Evolutionary conservation across 2,888 invertebrate species (phyloP).

Genomic region (Muscina levida): DNA sequence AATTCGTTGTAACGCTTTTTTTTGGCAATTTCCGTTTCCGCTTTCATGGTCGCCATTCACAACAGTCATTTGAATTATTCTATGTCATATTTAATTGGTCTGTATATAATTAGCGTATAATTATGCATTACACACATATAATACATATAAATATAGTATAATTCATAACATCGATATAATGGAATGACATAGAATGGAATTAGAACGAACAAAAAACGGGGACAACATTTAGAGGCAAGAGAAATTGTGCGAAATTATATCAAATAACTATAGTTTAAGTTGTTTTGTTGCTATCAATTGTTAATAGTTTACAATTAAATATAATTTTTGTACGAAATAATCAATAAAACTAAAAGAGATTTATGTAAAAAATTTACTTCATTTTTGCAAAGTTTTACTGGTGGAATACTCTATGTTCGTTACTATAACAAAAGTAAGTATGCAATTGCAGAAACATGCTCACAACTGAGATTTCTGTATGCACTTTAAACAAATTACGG

Average conservation of each 20-base stretch:
- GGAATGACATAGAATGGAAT: not conserved
- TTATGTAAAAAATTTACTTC: conserved; percentile 4
- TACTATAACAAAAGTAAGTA: too few species aligned
- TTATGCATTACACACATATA: conserved; percentile 40
- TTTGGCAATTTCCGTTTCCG: not conserved
- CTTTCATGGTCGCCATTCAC: not conserved
- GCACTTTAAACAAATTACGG: too few species aligned
- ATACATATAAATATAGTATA: not conserved
- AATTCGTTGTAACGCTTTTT: not conserved
- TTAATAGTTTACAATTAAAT: conserved; percentile 29
- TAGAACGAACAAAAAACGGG: not conserved
- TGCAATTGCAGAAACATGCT: too few species aligned
- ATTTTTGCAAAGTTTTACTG: not conserved
- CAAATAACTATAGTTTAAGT: not conserved
- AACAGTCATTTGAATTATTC: conserved; percentile 20
- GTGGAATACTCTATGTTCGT: too few species aligned
- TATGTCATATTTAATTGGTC: conserved; percentile 24
- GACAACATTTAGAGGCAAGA: not conserved
- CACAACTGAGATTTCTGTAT: too few species aligned
- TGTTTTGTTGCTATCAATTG: conserved; percentile 10
- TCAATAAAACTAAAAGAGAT: conserved; percentile 12
- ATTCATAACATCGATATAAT: too few species aligned
- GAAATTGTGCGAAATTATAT: not conserved
- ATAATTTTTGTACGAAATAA: conserved; percentile 24
- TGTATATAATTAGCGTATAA: conserved; percentile 44